A percentile compares a stretch with the other conserved stretches of the same genome.
Evolutionary conservation across 1,140 invertebrate species (phyloP).

Genomic region (Cydia strobilella): DNA sequence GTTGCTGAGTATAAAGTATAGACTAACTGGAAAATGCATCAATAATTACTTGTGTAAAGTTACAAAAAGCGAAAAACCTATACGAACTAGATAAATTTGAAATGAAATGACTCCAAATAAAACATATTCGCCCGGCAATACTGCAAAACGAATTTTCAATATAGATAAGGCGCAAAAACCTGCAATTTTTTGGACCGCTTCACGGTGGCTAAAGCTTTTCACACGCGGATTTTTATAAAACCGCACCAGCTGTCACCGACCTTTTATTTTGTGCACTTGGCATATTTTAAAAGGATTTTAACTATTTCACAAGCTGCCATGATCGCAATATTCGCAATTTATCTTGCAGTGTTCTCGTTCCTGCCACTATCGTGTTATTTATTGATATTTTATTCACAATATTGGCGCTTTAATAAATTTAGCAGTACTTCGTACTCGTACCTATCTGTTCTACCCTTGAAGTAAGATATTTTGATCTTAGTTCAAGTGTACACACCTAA

Average conservation of each 20-base stretch:
- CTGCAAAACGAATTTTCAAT: not conserved
- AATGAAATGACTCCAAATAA: not conserved
- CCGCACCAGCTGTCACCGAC: constrained; percentile 21
- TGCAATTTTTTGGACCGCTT: not conserved
- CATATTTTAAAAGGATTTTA: constrained; percentile 20
- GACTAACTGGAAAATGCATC: too few species aligned
- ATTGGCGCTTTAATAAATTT: not conserved
- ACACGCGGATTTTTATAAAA: constrained; percentile 23
- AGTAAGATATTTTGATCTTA: too few species aligned
- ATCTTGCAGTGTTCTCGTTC: not conserved
- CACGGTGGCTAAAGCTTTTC: constrained; percentile 18
- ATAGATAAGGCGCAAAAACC: not conserved
- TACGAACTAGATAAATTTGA: not conserved
- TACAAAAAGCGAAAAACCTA: too few species aligned
- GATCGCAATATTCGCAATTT: constrained; percentile 1
- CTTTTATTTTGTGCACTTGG: constrained; percentile 18
- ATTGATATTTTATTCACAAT: not conserved
- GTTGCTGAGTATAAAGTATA: too few species aligned
- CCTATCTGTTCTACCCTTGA: too few species aligned
- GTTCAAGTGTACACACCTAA: too few species aligned
- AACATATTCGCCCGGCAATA: not conserved
- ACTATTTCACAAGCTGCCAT: not conserved
- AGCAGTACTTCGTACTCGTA: too few species aligned
- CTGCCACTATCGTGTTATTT: not conserved
- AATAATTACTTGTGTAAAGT: too few species aligned